Evolutionary conservation across 1,140 invertebrate species (phyloP), one percentile per base, ranked within the genome.

Genomic region (Aphelinus atriplicis): DNA sequence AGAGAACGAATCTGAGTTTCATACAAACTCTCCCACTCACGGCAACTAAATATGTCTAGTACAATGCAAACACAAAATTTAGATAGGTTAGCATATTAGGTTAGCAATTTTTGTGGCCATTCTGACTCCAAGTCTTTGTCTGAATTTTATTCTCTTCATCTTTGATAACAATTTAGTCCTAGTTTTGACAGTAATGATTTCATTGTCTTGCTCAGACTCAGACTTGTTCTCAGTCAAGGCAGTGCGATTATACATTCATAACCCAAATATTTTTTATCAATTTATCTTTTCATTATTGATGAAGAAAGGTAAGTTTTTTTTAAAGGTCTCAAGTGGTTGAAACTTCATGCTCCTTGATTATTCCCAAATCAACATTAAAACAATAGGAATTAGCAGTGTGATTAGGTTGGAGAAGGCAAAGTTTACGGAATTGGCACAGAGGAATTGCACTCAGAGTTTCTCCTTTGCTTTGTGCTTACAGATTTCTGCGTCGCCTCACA

Each of bases 391-490:
- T 83, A 85, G 78, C 71, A 78, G 77, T 81, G 77, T 84, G 79
- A 66, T 78, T 85, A 88, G 84, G 84, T 86, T 87, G 82, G 78
- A 79, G 75, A 84, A 87, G 86, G 84, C 83, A 86, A 85, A 82
- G 79, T 81, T 80, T 81, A 82, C 81, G 67, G 65, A 82, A 81
- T 80, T 84, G 82, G 83, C 82, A 83, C 85, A 85, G 83, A 85
- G 82, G 83, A 85, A 86, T 71, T 84, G 83, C 86, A 88, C 84
- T 88, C 81, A 87, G 85, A 87, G 83, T 79, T 88, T 84, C 84
- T 87, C 84, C 83, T 87, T 87, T 88, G 86, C 85, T 88, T 88
- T 88, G 86, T 88, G 87, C 85, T 88, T 88, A 84, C 87, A 88
- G 87, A 88, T 88, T 84, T 87, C 85, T 87, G 83, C 84, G 85